Evolutionary conservation across 23 tunicate species (phyloP), one percentile per base, ranked within the genome.

Genomic region (Ciona savignyi): DNA sequence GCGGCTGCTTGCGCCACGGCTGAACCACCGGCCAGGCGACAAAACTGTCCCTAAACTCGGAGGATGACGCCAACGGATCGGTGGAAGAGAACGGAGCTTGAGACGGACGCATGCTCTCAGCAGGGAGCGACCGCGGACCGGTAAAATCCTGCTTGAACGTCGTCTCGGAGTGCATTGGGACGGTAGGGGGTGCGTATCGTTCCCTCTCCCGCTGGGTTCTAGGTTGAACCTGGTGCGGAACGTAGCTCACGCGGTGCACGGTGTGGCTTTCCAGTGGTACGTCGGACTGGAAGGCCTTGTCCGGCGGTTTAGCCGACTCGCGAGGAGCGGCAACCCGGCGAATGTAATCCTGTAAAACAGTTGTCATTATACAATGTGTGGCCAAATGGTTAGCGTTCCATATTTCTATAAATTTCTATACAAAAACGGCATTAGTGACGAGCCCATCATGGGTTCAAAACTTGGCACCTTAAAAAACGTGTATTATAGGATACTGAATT

Each of bases 21-120:
- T 67, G 63, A 1, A 62, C 70, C 4, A 78, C 87, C 30, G 96
- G 96, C 96, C 96, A 88, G 28, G 87, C 96, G 27, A 88, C 84
- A 62, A 88, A 88, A 15, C 72, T 71, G 56, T 88, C 96, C 2
- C 96, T 81, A 51, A 88, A 88, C 76, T 88, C 96, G 28, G 96
- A 88, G 11, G 96, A 88, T 0, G 87, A 75, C 27, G 96, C 67
- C 61, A 88, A 35, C 0, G 96, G 96, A 27, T 82, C 87, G 11
- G 60, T 77, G 30, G 96, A 88, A 29, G 51, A 49, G 26, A 81
- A 62, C 28, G 51, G 72, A 19, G 84, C 56, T 63, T 88, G 96
- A 24, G 72, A 63, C 22, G 96, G 96, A n/a, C 70, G 61, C 76
- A 85, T 85, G 65, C 87, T 88, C 34, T 88, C 87, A 0, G 96